These are phyloP conservation scores for Uromys caudimaculatus DNA, from an alignment of 2,797 vertebrate genomes.

Conservation along the genomic window DNA sequence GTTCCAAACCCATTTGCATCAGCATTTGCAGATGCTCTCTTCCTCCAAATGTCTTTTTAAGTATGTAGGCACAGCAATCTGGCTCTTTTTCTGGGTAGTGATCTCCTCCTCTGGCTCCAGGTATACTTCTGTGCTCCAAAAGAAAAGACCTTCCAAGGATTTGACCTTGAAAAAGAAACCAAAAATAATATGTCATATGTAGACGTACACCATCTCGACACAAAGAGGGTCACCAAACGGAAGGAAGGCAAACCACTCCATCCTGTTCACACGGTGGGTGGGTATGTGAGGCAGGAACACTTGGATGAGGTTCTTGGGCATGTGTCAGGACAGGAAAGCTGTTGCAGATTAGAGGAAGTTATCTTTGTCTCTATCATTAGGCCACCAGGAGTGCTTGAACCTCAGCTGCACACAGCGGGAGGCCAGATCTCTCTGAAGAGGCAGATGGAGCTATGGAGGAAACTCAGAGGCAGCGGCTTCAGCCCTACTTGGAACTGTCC, in stretches of 20 bases:
- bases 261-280: background rate
- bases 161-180: background rate
- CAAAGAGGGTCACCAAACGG: background rate
- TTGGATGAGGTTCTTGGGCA: slow-evolving; percentile 62
- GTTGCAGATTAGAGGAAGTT: slow-evolving; percentile 74
- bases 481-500: slow-evolving; percentile 47
- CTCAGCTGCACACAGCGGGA: slow-evolving; percentile 82
- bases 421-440: slow-evolving; percentile 68
- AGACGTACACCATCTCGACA: background rate
- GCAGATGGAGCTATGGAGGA: slow-evolving; percentile 69
- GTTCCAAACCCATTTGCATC: slow-evolving; percentile 80
- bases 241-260: background rate
- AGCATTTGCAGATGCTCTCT: slow-evolving; percentile 78
- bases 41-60: slow-evolving; percentile 81
- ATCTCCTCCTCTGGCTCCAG: slow-evolving; percentile 64
- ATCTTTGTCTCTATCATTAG: slow-evolving; percentile 68
- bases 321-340: slow-evolving; percentile 49
- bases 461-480: slow-evolving; percentile 36
- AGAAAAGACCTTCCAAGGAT: slow-evolving; percentile 38
- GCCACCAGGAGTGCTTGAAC: slow-evolving; percentile 76
- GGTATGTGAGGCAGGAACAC: background rate
- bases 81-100: slow-evolving; percentile 65
- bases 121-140: background rate
- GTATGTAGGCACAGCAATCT: slow-evolving; percentile 76
- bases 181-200: background rate